Conservation (phyloP, 2,113 vertebrate species). For the Toxotes chatareus region DNA sequence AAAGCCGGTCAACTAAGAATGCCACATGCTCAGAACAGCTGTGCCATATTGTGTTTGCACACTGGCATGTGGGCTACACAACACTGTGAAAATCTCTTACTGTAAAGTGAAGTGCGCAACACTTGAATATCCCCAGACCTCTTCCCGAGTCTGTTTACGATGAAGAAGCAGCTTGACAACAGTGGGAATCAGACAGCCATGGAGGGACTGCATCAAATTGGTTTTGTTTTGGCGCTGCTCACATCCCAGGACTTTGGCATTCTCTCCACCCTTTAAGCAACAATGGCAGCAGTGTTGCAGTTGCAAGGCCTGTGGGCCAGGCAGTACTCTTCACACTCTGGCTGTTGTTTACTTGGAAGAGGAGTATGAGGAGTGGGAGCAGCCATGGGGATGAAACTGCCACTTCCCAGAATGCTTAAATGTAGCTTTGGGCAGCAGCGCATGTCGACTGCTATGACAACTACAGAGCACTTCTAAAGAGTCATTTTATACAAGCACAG, state of each 20-base stretch:
- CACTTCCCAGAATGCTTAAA: slow-evolving; percentile 37
- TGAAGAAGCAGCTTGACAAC: slow-evolving; percentile 3
- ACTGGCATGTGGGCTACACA: background rate
- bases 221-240: slow-evolving; percentile 59
- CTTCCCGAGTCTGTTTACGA: background rate
- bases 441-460: background rate
- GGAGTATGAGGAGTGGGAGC: slow-evolving; percentile 54
- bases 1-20: background rate
- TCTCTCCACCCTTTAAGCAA: slow-evolving; percentile 61
- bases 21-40: background rate
- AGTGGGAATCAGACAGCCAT: slow-evolving; percentile 40
- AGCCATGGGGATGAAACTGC: slow-evolving; percentile 27
- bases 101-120: background rate
- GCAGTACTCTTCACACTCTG: slow-evolving; percentile 63
- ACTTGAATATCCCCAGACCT: background rate
- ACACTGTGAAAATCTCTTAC: background rate
- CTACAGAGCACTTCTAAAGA: background rate
- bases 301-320: slow-evolving; percentile 41
- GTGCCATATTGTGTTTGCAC: background rate
- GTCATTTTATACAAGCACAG: slow-evolving; percentile 1
- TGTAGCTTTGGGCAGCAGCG: background rate
- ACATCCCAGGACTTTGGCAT: slow-evolving; percentile 54
- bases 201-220: slow-evolving; percentile 55
- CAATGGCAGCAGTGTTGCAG: slow-evolving; percentile 74
- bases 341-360: slow-evolving; percentile 70